Percentiles rank a stretch among this genome's conserved stretches.
These are phyloP conservation scores for Epirrhoe alternata DNA, from an alignment of 2,888 invertebrate species.

Conservation along the genomic window DNA sequence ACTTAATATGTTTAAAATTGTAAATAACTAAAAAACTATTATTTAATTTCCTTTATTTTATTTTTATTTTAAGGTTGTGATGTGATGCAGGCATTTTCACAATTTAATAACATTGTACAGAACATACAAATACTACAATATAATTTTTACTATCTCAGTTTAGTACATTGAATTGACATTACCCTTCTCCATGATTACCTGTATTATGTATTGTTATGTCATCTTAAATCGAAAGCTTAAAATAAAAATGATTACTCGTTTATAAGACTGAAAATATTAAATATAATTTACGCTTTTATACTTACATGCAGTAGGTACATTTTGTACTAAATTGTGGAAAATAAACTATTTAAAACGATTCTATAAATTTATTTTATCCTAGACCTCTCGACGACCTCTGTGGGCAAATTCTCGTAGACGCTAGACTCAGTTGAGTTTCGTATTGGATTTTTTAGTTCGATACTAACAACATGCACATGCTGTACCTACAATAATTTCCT, in stretches of 20 bases:
- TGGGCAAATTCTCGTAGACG: too few species aligned
- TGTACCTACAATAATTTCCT: too few species aligned
- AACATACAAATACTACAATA: background rate
- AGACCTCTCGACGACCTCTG: too few species aligned
- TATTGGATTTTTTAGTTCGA: too few species aligned
- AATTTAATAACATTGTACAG: slow-evolving; percentile 8
- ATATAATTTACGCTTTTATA: slow-evolving; percentile 40
- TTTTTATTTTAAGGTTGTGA: slow-evolving; percentile 62
- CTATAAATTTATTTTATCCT: background rate
- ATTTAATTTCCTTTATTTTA: slow-evolving; percentile 37
- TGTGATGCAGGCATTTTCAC: slow-evolving; percentile 52
- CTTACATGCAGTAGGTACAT: slow-evolving; percentile 13
- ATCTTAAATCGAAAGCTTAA: slow-evolving; percentile 2
- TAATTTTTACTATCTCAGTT: too few species aligned
- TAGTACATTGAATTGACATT: too few species aligned
- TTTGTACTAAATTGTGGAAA: slow-evolving; percentile 44
- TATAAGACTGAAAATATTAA: slow-evolving; percentile 60
- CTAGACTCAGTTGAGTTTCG: too few species aligned
- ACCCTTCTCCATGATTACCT: background rate
- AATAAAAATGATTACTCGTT: slow-evolving; percentile 46
- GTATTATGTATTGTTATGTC: background rate
- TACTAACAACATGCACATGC: too few species aligned
- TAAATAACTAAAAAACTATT: slow-evolving; percentile 33
- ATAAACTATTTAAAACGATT: slow-evolving; percentile 35
- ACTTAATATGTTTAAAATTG: slow-evolving; percentile 53